Evolutionary conservation across 1,140 invertebrate genomes (phyloP), one percentile per base, ranked within the genome.

Genomic region (Bombus consobrinus): DNA sequence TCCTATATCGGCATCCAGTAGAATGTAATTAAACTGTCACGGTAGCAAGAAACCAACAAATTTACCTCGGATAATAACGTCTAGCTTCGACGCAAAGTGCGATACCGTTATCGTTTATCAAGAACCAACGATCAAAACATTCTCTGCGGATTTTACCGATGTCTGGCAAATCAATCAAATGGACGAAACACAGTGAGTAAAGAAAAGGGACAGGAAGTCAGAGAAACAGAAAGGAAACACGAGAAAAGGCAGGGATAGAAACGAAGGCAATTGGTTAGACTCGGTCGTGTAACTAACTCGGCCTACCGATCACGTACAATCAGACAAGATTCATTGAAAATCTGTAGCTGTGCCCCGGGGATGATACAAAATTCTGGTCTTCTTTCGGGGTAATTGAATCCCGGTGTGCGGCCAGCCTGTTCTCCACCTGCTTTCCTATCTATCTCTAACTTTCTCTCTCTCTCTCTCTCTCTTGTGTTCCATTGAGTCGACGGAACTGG

Each of bases 271-370:
- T 86, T 86, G 85, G 85, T 86, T 66, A 15, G 80, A 59, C 39
- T 39, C n/a, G 72, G 37, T 83, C 80, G 73, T 86, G 80, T 82
- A 75, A 86, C 72, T 82, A 83, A 86, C 80, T 83, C 85, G 85
- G 85, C 85, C 85, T 86, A 86, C 85, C 72, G 80, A 81, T 83
- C 85, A 86, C 85, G 85, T 86, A 86, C n/a, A 69, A 86, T 76
- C 85, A 83, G 85, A 75, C 85, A 83, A 86, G 79, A 86, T 86
- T 86, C 85, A 83, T 86, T 86, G 80, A 86, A 86, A 86, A 86
- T 86, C 85, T 83, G 80, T 75, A 83, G 43, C 73, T 72, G 85
- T 83, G 72, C 62, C 28, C 62, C 41, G 39, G 12, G 72, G 64
- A 83, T 82, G 80, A 86, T 86, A 86, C 85, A 86, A 86, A 82